Base-by-base conservation (phyloP, 2,888 invertebrate species). In the Deroplatys truncata region DNA sequence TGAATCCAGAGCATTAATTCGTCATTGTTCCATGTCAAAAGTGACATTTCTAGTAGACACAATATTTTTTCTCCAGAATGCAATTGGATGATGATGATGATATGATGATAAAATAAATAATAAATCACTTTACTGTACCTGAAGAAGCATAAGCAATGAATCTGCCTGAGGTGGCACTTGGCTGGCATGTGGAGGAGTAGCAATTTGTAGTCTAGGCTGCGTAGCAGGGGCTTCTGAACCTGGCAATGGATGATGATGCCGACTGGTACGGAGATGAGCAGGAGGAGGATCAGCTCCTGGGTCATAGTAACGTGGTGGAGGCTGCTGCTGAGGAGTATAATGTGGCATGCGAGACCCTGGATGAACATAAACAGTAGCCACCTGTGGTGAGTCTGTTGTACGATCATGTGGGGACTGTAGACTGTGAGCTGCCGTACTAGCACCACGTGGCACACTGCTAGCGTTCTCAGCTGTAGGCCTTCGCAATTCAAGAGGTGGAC, bases 91-190 rank as follows among this genome's bases (percentile, higher is more conserved):
- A 31, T 31, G 31, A 31, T 31, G 31, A 31, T 31, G 31, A 31
- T 31, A 31, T 31, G 31, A 31, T 31, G 31, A 31, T 31, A 5
- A 31, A 31, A 2, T 4, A 31, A 31, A 31, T 31, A 31, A 31
- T 31, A 31, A 31, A 31, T 31, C 31, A 31, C n/a, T 31, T 31
- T 31, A 31, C 31, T 29, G 93, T 92, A 96, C 96, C 94, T 96
- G 94, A 13, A 98, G 94, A 89, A 98, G 93, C 95, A 97, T 97
- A 91, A 97, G 95, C 91, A 98, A 94, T 89, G 97, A 97, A 93
- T 98, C 98, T 10, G 97, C 97, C 93, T 97, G 97, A 89, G 97
- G 96, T 91, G 97, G 97, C 92, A 97, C 97, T 94, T 97, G 97
- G 92, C 96, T 95, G 90, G 96, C 96, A 94, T 96, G 96, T 92